Percentiles rank a stretch among this genome's conserved stretches.
phyloP scores from a whole-genome alignment of 2,113 vertebrate genomes.

The Potamarius usumacintae region DNA sequence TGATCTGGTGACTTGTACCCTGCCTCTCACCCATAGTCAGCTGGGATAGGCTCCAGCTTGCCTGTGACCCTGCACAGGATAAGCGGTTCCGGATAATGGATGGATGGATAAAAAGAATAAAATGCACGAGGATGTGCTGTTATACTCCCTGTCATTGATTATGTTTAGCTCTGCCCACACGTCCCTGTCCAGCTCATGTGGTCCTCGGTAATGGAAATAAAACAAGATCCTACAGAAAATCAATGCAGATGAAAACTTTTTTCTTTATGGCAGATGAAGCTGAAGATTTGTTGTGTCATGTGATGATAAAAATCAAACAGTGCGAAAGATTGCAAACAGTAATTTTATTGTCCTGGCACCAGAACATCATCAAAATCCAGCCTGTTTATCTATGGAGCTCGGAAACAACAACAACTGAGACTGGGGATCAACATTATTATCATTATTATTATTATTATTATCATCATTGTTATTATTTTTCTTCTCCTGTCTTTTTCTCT shows the following conservation, averaged over 20 bases:
- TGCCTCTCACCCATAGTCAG: too few relatives aligned
- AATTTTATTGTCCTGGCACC: slow-evolving; percentile 75
- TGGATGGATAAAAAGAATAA: neutral
- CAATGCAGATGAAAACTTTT: neutral
- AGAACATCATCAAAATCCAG: slow-evolving; percentile 76
- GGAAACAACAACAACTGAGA: slow-evolving; percentile 78
- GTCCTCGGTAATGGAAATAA: neutral
- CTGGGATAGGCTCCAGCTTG: too few relatives aligned
- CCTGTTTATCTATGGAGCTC: slow-evolving; percentile 77
- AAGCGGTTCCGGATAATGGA: too few relatives aligned
- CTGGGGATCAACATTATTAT: slow-evolving; percentile 73
- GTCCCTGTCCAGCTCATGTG: neutral
- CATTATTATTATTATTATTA: neutral
- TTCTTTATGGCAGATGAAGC: neutral
- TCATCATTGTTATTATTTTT: slow-evolving; percentile 69
- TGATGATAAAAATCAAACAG: slow-evolving; percentile 47
- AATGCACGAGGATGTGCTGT: neutral
- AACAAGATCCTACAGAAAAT: neutral
- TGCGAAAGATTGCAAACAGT: slow-evolving; percentile 73
- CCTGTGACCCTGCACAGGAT: too few relatives aligned
- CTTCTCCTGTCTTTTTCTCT: slow-evolving; percentile 50
- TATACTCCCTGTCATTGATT: neutral
- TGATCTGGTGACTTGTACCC: too few relatives aligned
- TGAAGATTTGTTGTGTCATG: neutral
- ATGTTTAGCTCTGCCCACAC: neutral